These are phyloP conservation scores for Homalodisca vitripennis DNA, from an alignment of 1,140 invertebrate species.

Conservation along the genomic window DNA sequence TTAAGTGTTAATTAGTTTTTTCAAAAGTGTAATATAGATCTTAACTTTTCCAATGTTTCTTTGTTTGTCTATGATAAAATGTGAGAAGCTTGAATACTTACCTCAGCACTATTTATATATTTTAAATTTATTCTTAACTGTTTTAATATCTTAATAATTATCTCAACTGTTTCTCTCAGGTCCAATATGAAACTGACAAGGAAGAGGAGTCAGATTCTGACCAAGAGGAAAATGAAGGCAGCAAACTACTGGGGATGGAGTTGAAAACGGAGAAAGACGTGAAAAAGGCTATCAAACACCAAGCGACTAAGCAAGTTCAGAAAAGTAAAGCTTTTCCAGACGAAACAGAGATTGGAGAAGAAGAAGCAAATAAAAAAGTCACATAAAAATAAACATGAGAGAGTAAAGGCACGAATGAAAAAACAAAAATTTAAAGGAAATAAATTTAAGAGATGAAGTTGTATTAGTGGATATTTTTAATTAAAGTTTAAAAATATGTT, in stretches of 20 bases:
- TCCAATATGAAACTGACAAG: constrained; percentile 48
- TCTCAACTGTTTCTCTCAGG: constrained; percentile 40
- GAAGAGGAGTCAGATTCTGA: constrained; percentile 45
- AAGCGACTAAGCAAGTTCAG: constrained; percentile 64
- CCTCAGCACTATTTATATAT: too few relatives aligned
- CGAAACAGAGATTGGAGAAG: constrained; percentile 63
- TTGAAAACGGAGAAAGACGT: constrained; percentile 62
- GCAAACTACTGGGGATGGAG: constrained; percentile 59
- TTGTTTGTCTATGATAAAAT: too few relatives aligned
- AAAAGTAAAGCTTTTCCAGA: constrained; percentile 72
- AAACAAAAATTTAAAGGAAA: constrained; percentile 35
- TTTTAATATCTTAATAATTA: too few relatives aligned
- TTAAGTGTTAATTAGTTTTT: too few relatives aligned
- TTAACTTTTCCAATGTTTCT: too few relatives aligned
- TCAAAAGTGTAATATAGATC: too few relatives aligned
- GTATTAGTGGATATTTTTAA: too few relatives aligned
- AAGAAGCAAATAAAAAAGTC: constrained; percentile 42
- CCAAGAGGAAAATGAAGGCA: constrained; percentile 46
- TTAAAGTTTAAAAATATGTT: too few relatives aligned
- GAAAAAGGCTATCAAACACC: constrained; percentile 62
- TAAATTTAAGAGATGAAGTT: constrained; percentile 26
- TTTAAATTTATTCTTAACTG: too few relatives aligned
- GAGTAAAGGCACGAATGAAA: constrained; percentile 13
- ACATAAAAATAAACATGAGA: constrained; percentile 31
- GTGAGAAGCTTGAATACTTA: too few relatives aligned